Conservation (phyloP, 1,140 invertebrate species). For the Daktulosphaira vitifoliae region DNA sequence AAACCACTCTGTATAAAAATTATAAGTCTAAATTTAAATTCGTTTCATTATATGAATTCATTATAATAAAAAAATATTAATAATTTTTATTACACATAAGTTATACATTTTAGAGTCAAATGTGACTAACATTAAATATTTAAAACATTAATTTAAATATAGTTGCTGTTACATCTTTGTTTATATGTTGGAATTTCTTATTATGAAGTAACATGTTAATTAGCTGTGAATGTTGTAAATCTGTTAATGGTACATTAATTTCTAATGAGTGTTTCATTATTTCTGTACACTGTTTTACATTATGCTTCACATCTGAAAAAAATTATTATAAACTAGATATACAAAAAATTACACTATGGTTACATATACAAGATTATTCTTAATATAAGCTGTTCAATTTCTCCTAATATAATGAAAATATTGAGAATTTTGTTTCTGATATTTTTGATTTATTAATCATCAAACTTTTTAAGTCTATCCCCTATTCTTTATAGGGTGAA, state of each 20-base stretch:
- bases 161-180: constrained; percentile 5
- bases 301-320: constrained; percentile 14
- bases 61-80: neutral
- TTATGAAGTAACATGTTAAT: constrained; percentile 13
- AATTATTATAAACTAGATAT: neutral
- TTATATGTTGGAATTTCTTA: neutral
- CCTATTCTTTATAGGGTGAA: too few species aligned
- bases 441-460: too few species aligned
- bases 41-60: too few species aligned
- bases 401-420: too few species aligned
- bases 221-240: constrained; percentile 29
- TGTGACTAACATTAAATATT: constrained; percentile 7
- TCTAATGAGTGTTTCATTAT: constrained; percentile 30
- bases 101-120: neutral
- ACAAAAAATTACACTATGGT: neutral
- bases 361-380: neutral
- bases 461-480: too few species aligned
- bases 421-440: too few species aligned
- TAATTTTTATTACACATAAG: neutral
- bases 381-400: too few species aligned
- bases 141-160: constrained; percentile 29
- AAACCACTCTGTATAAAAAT: too few species aligned
- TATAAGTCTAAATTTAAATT: too few species aligned
- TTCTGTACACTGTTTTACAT: constrained; percentile 24
- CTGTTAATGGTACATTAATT: constrained; percentile 24